Evolutionary conservation across 2,888 invertebrate genomes (phyloP).

Genomic region (Endotricha flammealis): DNA sequence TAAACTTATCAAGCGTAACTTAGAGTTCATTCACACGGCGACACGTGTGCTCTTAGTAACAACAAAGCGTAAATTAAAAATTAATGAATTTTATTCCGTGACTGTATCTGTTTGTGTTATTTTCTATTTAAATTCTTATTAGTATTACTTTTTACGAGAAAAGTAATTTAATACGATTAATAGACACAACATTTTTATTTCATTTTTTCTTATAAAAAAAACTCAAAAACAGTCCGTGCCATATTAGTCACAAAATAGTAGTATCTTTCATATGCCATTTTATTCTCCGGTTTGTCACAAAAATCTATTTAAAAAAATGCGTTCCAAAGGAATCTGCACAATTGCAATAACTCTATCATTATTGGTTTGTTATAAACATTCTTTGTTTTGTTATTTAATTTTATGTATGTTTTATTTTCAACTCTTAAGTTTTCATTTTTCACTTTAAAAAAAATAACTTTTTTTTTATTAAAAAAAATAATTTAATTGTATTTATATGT

Average conservation of each 20-base stretch:
- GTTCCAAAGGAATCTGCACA: constrained; percentile 7
- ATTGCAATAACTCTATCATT: constrained; percentile 23
- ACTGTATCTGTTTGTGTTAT: too few relatives aligned
- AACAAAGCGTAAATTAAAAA: not conserved
- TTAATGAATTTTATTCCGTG: not conserved
- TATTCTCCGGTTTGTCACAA: too few relatives aligned
- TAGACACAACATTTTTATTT: too few relatives aligned
- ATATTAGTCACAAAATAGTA: constrained; percentile 21
- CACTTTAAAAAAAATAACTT: constrained; percentile 39
- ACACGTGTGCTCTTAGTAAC: too few relatives aligned
- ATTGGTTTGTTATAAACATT: constrained; percentile 65
- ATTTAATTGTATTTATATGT: constrained; percentile 65
- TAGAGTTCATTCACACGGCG: too few relatives aligned
- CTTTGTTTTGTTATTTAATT: constrained; percentile 74
- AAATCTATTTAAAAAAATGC: not conserved
- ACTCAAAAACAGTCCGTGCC: constrained; percentile 38
- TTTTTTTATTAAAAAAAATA: constrained; percentile 35
- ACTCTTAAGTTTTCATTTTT: constrained; percentile 43
- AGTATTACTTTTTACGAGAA: too few relatives aligned
- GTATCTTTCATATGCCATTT: too few relatives aligned
- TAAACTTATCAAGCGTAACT: too few relatives aligned
- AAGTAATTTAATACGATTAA: too few relatives aligned
- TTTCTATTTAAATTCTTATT: too few relatives aligned
- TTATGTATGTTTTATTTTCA: constrained; percentile 59
- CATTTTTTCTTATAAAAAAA: too few relatives aligned